Conservation (phyloP, 1,140 invertebrate species). For the Drosophila nigrodunni region DNA sequence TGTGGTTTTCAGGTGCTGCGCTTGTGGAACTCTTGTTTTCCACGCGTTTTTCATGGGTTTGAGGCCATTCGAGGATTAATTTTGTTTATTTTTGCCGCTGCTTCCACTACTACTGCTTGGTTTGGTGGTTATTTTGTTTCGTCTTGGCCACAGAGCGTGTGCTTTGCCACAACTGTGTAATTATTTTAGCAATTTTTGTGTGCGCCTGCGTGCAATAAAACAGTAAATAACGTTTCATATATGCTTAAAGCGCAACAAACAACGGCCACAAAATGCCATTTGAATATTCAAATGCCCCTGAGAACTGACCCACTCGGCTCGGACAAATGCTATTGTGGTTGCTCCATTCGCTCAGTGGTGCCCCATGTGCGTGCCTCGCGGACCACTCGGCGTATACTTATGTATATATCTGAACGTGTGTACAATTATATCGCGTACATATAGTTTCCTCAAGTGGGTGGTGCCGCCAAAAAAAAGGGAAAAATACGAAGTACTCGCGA, state of each 20-base stretch:
- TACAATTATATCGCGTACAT: slow-evolving; percentile 13
- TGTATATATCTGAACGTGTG: slow-evolving; percentile 1
- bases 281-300: slow-evolving; percentile 80
- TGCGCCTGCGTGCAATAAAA: slow-evolving; percentile 75
- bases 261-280: slow-evolving; percentile 58
- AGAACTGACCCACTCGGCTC: slow-evolving; percentile 45
- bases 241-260: slow-evolving; percentile 75
- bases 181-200: slow-evolving; percentile 77
- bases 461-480: slow-evolving; percentile 25
- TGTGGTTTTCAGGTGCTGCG: slow-evolving; percentile 47
- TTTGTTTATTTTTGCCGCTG: slow-evolving; percentile 53
- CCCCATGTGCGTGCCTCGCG: slow-evolving; percentile 42
- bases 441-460: slow-evolving; percentile 30
- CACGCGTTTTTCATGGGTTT: slow-evolving; percentile 20
- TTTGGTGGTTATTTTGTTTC: slow-evolving; percentile 44
- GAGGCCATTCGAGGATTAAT: slow-evolving; percentile 76
- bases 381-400: slow-evolving; percentile 7
- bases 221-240: slow-evolving; percentile 71
- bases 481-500: slow-evolving; percentile 17
- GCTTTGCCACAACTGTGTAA: slow-evolving; percentile 70
- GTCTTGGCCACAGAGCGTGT: slow-evolving; percentile 4
- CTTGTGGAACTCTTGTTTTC: slow-evolving; percentile 40
- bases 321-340: slow-evolving; percentile 36
- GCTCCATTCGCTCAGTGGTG: not conserved
- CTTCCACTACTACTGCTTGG: slow-evolving; percentile 38